phyloP scores from a whole-genome alignment of 2,888 invertebrate genomes.

The Meganola albula region DNA sequence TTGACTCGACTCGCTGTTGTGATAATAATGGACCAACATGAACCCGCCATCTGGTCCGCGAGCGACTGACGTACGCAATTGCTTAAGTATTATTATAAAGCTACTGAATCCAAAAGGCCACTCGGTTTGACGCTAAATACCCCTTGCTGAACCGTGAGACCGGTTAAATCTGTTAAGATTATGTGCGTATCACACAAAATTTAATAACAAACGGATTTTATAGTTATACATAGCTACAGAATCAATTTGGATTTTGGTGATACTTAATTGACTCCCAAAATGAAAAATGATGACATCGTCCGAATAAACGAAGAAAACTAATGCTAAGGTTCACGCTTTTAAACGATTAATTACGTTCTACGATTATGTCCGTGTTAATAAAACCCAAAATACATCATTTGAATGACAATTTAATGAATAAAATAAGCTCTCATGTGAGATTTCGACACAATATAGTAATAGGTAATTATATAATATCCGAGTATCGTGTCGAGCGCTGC shows the following conservation, averaged over 20 bases:
- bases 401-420: conserved; percentile 38
- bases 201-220: conserved; percentile 12
- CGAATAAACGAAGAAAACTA: conserved; percentile 12
- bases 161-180: conserved; percentile 32
- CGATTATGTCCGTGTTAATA: conserved; percentile 27
- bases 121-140: conserved; percentile 37
- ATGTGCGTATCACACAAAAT: conserved; percentile 11
- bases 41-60: conserved; percentile 59
- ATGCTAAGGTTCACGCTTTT: conserved; percentile 16
- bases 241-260: too few relatives aligned
- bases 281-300: conserved; percentile 4
- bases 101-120: conserved; percentile 59
- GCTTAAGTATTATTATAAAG: conserved; percentile 56
- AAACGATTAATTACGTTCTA: conserved; percentile 23
- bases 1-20: conserved; percentile 34
- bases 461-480: conserved; percentile 48
- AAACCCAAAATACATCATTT: conserved; percentile 33
- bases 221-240: too few relatives aligned
- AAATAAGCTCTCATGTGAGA: conserved; percentile 36
- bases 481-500: conserved; percentile 38
- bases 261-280: not conserved
- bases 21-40: conserved; percentile 45
- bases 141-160: conserved; percentile 39
- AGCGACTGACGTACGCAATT: conserved; percentile 43
- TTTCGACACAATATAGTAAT: conserved; percentile 39